Conservation (phyloP, 2,797 vertebrate genomes). For the Lagocephalus sceleratus region DNA sequence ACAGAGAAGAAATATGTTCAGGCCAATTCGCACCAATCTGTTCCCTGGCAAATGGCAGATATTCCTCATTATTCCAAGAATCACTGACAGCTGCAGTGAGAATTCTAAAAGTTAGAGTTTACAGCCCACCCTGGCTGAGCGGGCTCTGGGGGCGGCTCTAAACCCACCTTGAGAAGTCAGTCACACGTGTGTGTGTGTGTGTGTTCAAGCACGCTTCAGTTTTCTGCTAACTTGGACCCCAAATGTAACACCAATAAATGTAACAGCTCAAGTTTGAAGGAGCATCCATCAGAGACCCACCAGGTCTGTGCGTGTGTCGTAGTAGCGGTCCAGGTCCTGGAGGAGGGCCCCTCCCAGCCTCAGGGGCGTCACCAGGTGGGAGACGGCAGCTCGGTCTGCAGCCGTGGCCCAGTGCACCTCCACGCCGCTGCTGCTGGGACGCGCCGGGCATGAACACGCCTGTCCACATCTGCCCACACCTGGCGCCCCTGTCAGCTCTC, state of each 20-base stretch:
- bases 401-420: constrained; percentile 74
- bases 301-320: constrained; percentile 64
- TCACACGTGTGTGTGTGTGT: too few species aligned
- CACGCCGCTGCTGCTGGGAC: constrained; percentile 69
- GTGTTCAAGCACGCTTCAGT: too few species aligned
- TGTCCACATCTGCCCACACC: background rate
- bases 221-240: too few species aligned
- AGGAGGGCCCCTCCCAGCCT: constrained; percentile 67
- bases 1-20: constrained; percentile 29
- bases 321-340: constrained; percentile 78
- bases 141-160: too few species aligned
- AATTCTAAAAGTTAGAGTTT: background rate
- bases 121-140: too few species aligned
- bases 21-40: constrained; percentile 57
- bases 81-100: constrained; percentile 22
- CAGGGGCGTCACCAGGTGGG: constrained; percentile 73
- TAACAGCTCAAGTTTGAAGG: too few species aligned
- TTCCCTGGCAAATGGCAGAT: constrained; percentile 34
- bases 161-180: too few species aligned
- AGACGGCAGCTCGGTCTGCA: constrained; percentile 72
- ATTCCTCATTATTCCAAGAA: constrained; percentile 36
- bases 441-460: background rate
- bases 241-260: too few species aligned
- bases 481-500: background rate
- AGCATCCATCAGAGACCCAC: too few species aligned